Evolutionary conservation across 2,797 vertebrate species (phyloP).

Genomic region (Sebastolobus alascanus): DNA sequence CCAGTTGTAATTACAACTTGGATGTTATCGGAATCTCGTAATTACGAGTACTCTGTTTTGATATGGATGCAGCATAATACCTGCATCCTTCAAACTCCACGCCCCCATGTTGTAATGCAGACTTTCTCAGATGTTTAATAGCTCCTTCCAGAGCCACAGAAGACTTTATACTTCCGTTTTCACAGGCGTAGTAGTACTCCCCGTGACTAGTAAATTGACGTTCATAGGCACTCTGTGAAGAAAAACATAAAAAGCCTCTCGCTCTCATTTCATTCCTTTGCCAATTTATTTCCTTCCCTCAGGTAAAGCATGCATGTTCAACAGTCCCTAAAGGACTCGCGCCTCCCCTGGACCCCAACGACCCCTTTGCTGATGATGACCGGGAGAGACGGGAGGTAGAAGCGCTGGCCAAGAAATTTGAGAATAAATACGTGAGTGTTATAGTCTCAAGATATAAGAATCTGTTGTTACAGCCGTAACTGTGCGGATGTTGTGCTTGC

Average conservation of each 20-base stretch:
- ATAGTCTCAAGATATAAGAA: not conserved
- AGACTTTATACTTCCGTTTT: not conserved
- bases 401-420: conserved; percentile 94
- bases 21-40: not conserved
- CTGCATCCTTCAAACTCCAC: not conserved
- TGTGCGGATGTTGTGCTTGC: not conserved
- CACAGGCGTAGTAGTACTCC: not conserved
- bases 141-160: not conserved
- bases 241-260: not conserved
- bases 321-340: conserved; percentile 75
- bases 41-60: not conserved
- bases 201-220: not conserved
- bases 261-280: not conserved
- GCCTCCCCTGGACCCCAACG: conserved; percentile 84
- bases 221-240: not conserved
- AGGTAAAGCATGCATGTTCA: conserved; percentile 83
- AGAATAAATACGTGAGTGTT: conserved; percentile 95
- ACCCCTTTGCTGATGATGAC: conserved; percentile 93
- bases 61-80: not conserved
- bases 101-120: not conserved
- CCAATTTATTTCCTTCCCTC: not conserved
- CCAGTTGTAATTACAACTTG: not conserved
- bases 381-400: conserved; percentile 92
- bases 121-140: not conserved
- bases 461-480: not conserved